Evolutionary conservation across 1,140 invertebrate species (phyloP), one percentile per base, ranked within the genome.

Genomic region (Subanguina moxae): DNA sequence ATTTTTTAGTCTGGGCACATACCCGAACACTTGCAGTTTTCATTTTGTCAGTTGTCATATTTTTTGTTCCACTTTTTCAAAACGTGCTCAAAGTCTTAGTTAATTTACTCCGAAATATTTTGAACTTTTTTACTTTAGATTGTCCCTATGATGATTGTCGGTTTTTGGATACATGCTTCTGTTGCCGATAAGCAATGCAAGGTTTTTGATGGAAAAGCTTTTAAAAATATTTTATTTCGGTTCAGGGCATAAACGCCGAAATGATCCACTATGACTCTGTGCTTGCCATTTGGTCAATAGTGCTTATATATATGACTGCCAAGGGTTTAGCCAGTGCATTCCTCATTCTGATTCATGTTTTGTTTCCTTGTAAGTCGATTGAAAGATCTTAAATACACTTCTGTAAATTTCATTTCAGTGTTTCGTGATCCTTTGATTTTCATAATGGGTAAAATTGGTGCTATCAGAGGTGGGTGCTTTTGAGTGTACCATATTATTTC

Each of bases 261-360:
- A 74, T 76, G 71, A 68, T 70, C 13, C 79, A 81, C 48, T 82
- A 76, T 62, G 79, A 81, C 61, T 69, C 74, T 7, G 75, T 79
- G 17, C 68, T 81, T 15, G 23, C 82, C 7, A 64, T 70, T 21
- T 80, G 78, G 66, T 67, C 79, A 0, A 32, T 65, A 1, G 43
- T 82, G 23, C 61, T 82, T 3, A 56, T 81, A 13, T 5, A 73
- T 7, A 70, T 82, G 73, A 81, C 79, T 11, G 62, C 64, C 25
- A 57, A 57, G 9, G 71, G 74, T 30, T 28, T 72, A 21, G 80
- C 79, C 23, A 80, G 77, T 45, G 68, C 80, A 15, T 81, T 78
- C 59, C 78, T 75, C 61, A 67, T 81, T 27, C 67, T 81, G 52
- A 70, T 81, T 62, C 75, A 81, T 48, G 76, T 81, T 21, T 56